Evolutionary conservation across 1,140 invertebrate species (phyloP).

Genomic region (Sminthurides bifidus): DNA sequence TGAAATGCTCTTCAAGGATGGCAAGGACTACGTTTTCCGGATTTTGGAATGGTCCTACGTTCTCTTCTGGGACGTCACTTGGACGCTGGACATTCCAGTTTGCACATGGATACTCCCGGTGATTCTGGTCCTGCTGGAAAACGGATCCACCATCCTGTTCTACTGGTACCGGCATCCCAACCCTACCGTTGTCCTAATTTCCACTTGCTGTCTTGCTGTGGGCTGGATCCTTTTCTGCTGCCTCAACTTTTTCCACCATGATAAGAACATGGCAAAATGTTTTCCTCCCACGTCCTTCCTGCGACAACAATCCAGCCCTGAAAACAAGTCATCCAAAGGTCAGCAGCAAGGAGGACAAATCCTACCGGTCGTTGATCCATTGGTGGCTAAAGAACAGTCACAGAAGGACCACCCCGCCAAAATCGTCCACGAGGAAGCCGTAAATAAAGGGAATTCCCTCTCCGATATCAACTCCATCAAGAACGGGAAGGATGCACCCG

Average conservation of each 20-base stretch:
- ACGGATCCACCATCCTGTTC: constrained; percentile 13
- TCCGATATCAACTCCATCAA: too few species aligned
- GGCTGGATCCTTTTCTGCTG: constrained; percentile 18
- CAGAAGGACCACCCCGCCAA: too few species aligned
- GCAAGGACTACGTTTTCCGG: constrained; percentile 9
- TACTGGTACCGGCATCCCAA: constrained; percentile 11
- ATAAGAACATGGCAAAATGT: background rate
- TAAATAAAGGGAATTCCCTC: too few species aligned
- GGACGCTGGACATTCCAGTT: constrained; percentile 3
- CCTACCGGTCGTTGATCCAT: constrained; percentile 18
- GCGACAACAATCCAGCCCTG: background rate
- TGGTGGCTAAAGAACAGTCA: too few species aligned
- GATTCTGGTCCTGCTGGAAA: constrained; percentile 16
- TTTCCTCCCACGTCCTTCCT: background rate
- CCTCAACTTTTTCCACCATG: constrained; percentile 12
- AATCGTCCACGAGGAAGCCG: too few species aligned
- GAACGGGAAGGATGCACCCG: too few species aligned
- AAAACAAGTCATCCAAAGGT: constrained; percentile 2
- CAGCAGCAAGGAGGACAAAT: constrained; percentile 8
- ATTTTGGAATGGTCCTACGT: constrained; percentile 18
- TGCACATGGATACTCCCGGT: constrained; percentile 20
- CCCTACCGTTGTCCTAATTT: constrained; percentile 12
- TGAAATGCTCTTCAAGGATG: background rate
- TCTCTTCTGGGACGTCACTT: constrained; percentile 29
- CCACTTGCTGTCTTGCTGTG: constrained; percentile 20